phyloP scores from a whole-genome alignment of 2,113 vertebrate genomes.

The Calyptommatus sinebrachiatus region DNA sequence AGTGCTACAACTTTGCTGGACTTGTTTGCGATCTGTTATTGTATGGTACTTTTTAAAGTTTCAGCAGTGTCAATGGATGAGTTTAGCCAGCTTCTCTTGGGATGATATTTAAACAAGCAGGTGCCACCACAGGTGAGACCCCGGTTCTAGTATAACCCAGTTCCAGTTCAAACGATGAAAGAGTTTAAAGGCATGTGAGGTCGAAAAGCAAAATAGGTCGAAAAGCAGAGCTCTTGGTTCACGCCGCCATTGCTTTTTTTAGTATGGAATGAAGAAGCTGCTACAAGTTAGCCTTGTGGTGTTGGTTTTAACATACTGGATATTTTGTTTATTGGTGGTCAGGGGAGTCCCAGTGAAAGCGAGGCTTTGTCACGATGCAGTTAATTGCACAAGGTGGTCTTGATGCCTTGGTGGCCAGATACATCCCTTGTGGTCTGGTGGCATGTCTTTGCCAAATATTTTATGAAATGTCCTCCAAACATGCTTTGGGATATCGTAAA shows the following conservation, averaged over 20 bases:
- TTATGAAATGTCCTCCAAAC: constrained; percentile 1
- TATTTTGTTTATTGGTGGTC: not conserved
- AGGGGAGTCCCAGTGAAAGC: not conserved
- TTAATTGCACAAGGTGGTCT: not conserved
- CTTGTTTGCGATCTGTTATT: not conserved
- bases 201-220: not conserved
- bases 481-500: not conserved
- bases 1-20: too few species aligned
- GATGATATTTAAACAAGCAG: not conserved
- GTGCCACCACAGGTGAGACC: not conserved
- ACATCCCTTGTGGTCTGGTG: not conserved
- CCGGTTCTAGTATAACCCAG: not conserved
- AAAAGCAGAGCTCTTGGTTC: not conserved
- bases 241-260: not conserved
- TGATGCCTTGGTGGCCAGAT: not conserved
- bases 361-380: not conserved
- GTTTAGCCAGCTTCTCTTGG: not conserved
- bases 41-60: not conserved
- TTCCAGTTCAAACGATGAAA: not conserved
- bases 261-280: not conserved
- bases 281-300: not conserved
- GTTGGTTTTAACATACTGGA: not conserved
- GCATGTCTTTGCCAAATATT: not conserved
- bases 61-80: not conserved
- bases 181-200: not conserved